phyloP scores from a whole-genome alignment of 2,113 vertebrate species.

The Columba livia region DNA sequence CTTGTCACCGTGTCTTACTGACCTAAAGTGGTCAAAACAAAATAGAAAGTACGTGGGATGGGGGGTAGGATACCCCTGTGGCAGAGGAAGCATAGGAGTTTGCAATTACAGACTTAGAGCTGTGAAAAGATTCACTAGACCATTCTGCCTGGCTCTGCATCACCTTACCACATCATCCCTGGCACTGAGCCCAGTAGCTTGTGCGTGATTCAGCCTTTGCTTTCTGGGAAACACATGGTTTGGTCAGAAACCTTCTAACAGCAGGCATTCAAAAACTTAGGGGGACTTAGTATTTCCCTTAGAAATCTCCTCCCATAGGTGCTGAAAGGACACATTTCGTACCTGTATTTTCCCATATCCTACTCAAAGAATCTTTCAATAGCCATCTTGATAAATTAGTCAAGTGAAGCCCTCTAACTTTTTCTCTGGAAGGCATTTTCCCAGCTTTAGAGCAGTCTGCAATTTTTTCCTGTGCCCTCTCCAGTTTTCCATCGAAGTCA shows the following conservation, averaged over 20 bases:
- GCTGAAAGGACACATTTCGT: fast-evolving
- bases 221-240: background rate
- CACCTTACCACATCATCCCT: background rate
- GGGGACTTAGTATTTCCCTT: background rate
- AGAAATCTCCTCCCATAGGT: background rate
- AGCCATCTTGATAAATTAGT: background rate
- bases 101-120: background rate
- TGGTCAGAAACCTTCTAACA: background rate
- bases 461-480: background rate
- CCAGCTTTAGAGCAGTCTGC: background rate
- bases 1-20: background rate
- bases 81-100: background rate
- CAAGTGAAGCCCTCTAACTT: background rate
- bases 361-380: background rate
- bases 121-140: background rate
- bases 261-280: background rate
- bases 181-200: background rate
- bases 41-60: background rate
- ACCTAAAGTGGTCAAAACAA: background rate
- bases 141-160: background rate
- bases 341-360: background rate
- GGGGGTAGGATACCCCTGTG: fast-evolving
- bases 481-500: background rate
- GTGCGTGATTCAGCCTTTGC: background rate
- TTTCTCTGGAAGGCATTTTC: background rate